Percentiles rank a stretch among this genome's conserved stretches.
Conservation (phyloP, 2,797 vertebrate genomes). For the Centroberyx gerrardi region DNA sequence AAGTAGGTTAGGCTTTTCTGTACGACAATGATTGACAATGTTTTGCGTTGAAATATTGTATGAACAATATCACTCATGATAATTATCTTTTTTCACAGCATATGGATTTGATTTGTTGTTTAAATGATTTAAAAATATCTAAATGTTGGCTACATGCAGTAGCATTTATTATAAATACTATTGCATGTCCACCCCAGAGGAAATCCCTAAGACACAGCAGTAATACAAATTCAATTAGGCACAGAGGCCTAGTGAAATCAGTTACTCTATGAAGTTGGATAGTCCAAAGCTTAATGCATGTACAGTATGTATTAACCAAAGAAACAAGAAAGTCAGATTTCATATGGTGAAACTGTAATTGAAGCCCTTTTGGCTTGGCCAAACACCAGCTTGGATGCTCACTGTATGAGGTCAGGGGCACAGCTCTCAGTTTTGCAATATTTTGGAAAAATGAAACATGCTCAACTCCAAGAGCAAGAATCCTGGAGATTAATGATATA, state of each 20-base stretch:
- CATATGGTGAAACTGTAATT: slow-evolving; percentile 27
- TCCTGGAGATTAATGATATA: background rate
- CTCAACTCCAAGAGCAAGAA: background rate
- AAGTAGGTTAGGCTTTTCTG: background rate
- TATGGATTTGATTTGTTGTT: slow-evolving; percentile 8
- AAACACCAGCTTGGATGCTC: slow-evolving; percentile 22
- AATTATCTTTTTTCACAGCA: background rate
- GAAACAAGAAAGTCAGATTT: background rate
- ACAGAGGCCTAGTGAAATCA: slow-evolving; percentile 12
- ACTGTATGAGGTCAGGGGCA: slow-evolving; percentile 14
- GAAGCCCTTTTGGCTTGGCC: slow-evolving; percentile 36
- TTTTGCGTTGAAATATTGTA: background rate
- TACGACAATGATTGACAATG: background rate
- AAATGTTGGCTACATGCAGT: slow-evolving; percentile 27
- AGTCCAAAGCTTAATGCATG: slow-evolving; percentile 18
- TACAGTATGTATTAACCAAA: background rate
- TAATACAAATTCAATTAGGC: slow-evolving; percentile 25
- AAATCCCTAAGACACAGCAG: background rate
- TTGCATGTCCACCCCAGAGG: slow-evolving; percentile 16
- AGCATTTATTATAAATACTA: background rate
- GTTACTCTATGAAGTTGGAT: too few relatives aligned
- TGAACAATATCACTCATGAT: background rate
- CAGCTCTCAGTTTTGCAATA: slow-evolving; percentile 25
- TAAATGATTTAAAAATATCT: slow-evolving; percentile 10
- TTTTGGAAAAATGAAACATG: background rate